phyloP scores from a whole-genome alignment of 1,140 invertebrate species.

The Meloidogyne exigua region DNA sequence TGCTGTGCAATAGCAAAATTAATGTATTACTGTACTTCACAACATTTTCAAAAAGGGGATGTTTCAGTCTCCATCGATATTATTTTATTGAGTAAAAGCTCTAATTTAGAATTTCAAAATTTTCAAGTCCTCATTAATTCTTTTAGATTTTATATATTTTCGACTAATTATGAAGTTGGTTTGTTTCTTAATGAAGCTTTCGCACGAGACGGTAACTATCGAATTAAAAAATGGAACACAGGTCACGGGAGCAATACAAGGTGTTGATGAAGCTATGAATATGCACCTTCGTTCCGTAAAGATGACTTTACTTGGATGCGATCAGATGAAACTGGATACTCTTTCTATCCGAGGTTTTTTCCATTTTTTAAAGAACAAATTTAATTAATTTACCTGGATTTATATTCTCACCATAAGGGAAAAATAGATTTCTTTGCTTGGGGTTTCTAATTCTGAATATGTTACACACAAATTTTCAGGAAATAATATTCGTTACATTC shows the following conservation, averaged over 20 bases:
- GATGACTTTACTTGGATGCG: constrained; percentile 92
- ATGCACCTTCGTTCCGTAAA: constrained; percentile 97
- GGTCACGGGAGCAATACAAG: constrained; percentile 67
- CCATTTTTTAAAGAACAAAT: constrained; percentile 21
- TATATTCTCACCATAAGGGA: too few relatives aligned
- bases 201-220: constrained; percentile 98
- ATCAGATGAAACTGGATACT: constrained; percentile 86
- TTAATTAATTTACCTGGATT: too few relatives aligned
- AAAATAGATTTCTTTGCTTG: too few relatives aligned
- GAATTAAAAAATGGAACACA: constrained; percentile 98
- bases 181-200: constrained; percentile 98
- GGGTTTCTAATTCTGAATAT: too few relatives aligned
- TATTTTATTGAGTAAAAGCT: too few relatives aligned
- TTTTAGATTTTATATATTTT: neutral
- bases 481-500: constrained; percentile 94
- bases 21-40: too few relatives aligned
- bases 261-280: constrained; percentile 98
- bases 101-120: too few relatives aligned
- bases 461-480: constrained; percentile 66
- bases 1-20: too few relatives aligned
- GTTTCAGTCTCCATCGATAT: too few relatives aligned
- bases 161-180: constrained; percentile 57
- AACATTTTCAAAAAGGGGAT: too few relatives aligned
- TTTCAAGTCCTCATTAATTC: too few relatives aligned
- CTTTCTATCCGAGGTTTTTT: constrained; percentile 79